Evolutionary conservation across 2,888 invertebrate genomes (phyloP).

Genomic region (Polylopha cassiicola): DNA sequence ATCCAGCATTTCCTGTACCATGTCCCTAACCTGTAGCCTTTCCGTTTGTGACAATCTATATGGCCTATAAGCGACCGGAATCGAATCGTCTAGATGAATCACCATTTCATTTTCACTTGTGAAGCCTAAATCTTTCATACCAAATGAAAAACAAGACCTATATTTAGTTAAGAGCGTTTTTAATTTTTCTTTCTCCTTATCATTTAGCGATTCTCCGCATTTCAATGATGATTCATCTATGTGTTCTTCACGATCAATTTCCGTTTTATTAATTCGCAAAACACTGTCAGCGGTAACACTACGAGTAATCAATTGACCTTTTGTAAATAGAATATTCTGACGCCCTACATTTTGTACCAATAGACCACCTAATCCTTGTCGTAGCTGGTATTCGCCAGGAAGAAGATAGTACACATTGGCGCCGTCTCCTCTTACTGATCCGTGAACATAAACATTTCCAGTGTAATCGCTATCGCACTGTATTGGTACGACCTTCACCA

Average conservation of each 20-base stretch:
- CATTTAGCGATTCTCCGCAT: no score
- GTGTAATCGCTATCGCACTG: neutral
- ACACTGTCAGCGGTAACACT: no score
- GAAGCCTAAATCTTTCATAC: constrained; percentile 17
- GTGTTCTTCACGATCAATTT: no score
- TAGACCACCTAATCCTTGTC: neutral
- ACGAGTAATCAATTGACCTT: no score
- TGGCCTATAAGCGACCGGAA: constrained; percentile 19
- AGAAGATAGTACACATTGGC: neutral
- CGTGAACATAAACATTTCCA: neutral
- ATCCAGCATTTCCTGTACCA: constrained; percentile 17
- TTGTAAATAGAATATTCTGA: no score
- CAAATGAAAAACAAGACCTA: constrained; percentile 20
- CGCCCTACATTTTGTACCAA: neutral
- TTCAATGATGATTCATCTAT: no score
- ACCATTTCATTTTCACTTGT: constrained; percentile 14
- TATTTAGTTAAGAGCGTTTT: constrained; percentile 10
- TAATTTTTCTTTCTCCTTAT: constrained; percentile 7
- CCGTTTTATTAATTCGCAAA: no score
- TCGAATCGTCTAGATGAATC: constrained; percentile 12
- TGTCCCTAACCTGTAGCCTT: constrained; percentile 14
- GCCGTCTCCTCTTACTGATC: neutral
- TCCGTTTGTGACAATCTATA: constrained; percentile 22
- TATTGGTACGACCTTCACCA: neutral
- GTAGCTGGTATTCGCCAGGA: neutral